Percentiles rank a stretch among this genome's conserved stretches.
Conservation (phyloP, 2,113 vertebrate species). For the Coracopsis vasa region DNA sequence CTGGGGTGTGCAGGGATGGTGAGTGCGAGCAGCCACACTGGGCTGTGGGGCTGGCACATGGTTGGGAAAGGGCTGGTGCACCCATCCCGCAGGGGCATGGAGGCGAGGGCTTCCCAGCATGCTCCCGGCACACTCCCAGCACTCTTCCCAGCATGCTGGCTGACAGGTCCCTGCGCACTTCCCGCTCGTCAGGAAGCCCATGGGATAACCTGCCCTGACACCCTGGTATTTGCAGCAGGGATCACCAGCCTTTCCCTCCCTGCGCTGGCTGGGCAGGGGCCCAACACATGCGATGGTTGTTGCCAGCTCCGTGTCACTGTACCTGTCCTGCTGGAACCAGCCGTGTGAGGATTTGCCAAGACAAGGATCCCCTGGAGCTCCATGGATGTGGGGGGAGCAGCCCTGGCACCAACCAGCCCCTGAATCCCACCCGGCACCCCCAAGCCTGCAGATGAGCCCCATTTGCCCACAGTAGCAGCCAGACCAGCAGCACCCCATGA, state of each 20-base stretch:
- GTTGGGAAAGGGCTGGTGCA: neutral
- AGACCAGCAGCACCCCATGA: neutral
- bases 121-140: too few relatives aligned
- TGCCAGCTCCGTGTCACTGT: neutral
- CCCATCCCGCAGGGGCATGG: rapidly evolving
- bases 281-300: neutral
- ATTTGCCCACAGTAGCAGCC: neutral
- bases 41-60: neutral
- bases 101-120: neutral
- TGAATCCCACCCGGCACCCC: neutral
- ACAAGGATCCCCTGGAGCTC: too few relatives aligned
- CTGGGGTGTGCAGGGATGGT: rapidly evolving
- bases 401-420: neutral
- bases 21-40: neutral
- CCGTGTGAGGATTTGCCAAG: neutral
- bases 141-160: neutral
- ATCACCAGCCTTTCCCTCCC: neutral
- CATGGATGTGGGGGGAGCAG: neutral
- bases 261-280: neutral
- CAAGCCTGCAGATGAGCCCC: neutral
- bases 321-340: neutral
- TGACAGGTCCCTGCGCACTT: too few relatives aligned
- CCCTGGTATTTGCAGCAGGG: neutral
- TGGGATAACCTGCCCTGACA: neutral
- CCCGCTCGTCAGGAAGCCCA: neutral